phyloP scores from a whole-genome alignment of 2,113 vertebrate species.

The Acanthisitta chloris region DNA sequence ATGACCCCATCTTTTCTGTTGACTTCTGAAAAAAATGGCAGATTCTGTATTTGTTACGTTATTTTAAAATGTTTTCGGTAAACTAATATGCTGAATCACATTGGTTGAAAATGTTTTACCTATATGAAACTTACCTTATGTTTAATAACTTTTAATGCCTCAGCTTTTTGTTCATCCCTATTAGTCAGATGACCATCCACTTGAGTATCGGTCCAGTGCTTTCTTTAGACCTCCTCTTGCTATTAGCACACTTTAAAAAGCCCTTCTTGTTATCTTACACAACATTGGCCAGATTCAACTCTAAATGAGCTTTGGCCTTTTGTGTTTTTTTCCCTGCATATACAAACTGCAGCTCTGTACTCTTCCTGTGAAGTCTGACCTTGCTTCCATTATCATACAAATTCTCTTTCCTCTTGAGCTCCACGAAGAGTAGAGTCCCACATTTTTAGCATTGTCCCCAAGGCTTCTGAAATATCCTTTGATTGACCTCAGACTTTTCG shows the following conservation, averaged over 20 bases:
- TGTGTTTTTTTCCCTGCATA: neutral
- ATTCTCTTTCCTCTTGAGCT: neutral
- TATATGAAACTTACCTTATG: neutral
- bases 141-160: neutral
- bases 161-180: neutral
- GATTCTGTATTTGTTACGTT: neutral
- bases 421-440: neutral
- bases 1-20: neutral
- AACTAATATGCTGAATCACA: neutral
- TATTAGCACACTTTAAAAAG: neutral
- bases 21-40: neutral
- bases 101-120: neutral
- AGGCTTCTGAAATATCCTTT: neutral
- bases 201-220: neutral
- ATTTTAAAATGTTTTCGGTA: neutral
- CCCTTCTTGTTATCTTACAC: neutral
- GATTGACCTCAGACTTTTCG: neutral
- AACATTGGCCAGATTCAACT: neutral
- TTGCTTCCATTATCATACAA: neutral
- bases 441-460: neutral
- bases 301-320: neutral
- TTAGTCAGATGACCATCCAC: neutral
- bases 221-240: neutral
- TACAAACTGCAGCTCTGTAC: neutral
- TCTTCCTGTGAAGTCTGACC: neutral